phyloP scores from a whole-genome alignment of 2,797 vertebrate genomes.

The Takifugu rubripes region DNA sequence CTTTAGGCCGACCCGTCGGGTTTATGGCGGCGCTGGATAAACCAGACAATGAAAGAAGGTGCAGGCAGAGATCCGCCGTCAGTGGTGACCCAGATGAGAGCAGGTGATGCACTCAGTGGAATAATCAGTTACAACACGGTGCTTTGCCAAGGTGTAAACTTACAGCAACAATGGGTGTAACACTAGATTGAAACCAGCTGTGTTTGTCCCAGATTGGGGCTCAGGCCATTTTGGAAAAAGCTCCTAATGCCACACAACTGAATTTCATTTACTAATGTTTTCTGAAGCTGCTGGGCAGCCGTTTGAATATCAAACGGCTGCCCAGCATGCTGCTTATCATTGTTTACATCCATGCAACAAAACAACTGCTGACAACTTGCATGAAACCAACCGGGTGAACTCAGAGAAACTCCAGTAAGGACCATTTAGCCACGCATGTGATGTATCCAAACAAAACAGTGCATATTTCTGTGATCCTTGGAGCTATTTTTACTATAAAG shows the following conservation, averaged over 20 bases:
- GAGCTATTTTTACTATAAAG: no score
- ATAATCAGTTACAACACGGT: conserved; percentile 19
- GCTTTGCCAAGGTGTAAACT: conserved; percentile 32
- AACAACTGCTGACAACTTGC: background rate
- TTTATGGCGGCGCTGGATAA: background rate
- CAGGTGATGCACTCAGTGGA: conserved; percentile 32
- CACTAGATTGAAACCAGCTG: conserved; percentile 19
- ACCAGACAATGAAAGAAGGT: conserved; percentile 18
- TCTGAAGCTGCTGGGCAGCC: background rate
- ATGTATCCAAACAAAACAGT: no score
- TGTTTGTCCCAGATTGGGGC: conserved; percentile 15
- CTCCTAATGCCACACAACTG: conserved; percentile 2
- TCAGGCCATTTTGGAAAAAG: conserved; percentile 18
- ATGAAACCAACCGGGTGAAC: no score
- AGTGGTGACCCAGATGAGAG: conserved; percentile 50
- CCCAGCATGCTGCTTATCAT: background rate
- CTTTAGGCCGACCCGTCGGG: conserved; percentile 20
- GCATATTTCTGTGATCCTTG: no score
- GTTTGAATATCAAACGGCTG: conserved; percentile 4
- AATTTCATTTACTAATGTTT: conserved; percentile 6
- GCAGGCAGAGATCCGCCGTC: conserved; percentile 23
- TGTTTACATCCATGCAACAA: background rate
- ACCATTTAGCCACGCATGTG: no score
- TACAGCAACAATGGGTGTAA: conserved; percentile 27
- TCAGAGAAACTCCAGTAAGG: no score